Evolutionary conservation across 1,140 invertebrate genomes (phyloP), one percentile per base, ranked within the genome.

Genomic region (Probaryconus sp.): DNA sequence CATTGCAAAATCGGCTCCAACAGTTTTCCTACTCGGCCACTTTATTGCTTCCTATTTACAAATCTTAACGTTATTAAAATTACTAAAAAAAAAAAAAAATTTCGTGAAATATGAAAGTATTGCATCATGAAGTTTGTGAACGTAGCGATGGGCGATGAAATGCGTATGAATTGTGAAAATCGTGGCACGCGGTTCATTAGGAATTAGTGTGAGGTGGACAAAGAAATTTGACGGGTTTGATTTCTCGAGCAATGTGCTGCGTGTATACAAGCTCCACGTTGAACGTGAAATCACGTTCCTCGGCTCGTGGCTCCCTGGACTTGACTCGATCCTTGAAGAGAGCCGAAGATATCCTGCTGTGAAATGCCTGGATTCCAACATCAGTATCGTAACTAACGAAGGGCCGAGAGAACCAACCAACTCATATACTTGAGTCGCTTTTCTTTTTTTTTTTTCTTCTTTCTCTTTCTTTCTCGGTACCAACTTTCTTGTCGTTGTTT

Each of bases 371-470:
- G 47, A 77, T 77, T 72, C 64, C 69, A 77, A 65, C 63, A 71
- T 69, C 63, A 48, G 58, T 64, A 61, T 53, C 64, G 55, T 43
- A 43, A 33, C 53, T 77, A 72, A 77, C 68, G 68, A 77, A 77
- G 64, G 64, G 61, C 72, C 48, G 21, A 55, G 55, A 50, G 10
- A 69, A 45, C 51, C 53, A 21, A 18, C 38, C 68, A 45, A 31
- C 63, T 73, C 70, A 74, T 74, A 68, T 68, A 63, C 70, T 74
- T 43, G 11, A 48, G 26, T 26, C 51, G 63, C 73, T 42, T 58
- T 76, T 65, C 55, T 50, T 76, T 76, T 76, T 76, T 76, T 71
- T n/a, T n/a, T n/a, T n/a, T n/a, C n/a, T n/a, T n/a, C n/a, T n/a
- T n/a, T n/a, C n/a, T n/a, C n/a, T n/a, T n/a, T n/a, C 48, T 71